Conservation (phyloP, 2,888 invertebrate genomes). For the Acleris emargana region DNA sequence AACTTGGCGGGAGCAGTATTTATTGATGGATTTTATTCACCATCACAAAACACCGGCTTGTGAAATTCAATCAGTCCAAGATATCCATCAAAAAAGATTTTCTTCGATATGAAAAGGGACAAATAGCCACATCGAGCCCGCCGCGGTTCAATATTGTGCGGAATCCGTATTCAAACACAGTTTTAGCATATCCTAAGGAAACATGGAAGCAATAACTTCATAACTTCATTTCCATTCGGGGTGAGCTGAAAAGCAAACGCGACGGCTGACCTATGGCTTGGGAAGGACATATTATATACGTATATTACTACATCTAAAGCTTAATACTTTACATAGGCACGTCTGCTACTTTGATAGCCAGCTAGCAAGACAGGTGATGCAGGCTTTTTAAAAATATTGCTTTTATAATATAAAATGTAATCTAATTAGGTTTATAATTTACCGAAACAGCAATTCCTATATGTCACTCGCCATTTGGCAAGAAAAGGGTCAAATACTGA, state of each 20-base stretch:
- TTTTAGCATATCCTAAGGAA: conserved; percentile 37
- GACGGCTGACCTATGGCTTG: conserved; percentile 1
- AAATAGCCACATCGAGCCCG: conserved; percentile 32
- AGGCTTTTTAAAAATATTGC: too few species aligned
- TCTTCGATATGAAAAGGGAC: conserved; percentile 28
- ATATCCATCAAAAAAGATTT: conserved; percentile 18
- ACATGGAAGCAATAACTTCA: conserved; percentile 37
- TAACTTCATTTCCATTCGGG: conserved; percentile 35
- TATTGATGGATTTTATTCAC: neutral
- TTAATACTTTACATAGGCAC: too few species aligned
- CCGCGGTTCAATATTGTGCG: conserved; percentile 35
- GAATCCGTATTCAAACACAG: conserved; percentile 36
- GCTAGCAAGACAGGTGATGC: too few species aligned
- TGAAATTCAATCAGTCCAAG: conserved; percentile 17
- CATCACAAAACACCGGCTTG: neutral
- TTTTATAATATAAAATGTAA: too few species aligned
- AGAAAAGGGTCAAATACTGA: too few species aligned
- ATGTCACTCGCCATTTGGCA: too few species aligned
- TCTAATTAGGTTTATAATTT: too few species aligned
- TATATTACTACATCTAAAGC: too few species aligned
- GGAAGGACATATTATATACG: neutral
- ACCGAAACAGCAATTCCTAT: too few species aligned
- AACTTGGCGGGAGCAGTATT: neutral
- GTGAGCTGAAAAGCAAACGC: conserved; percentile 29
- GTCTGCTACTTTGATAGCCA: too few species aligned